A percentile compares a stretch with the other conserved stretches of the same genome.
phyloP scores from a whole-genome alignment of 2,888 invertebrate genomes.

The Temnothorax rugatulus region DNA sequence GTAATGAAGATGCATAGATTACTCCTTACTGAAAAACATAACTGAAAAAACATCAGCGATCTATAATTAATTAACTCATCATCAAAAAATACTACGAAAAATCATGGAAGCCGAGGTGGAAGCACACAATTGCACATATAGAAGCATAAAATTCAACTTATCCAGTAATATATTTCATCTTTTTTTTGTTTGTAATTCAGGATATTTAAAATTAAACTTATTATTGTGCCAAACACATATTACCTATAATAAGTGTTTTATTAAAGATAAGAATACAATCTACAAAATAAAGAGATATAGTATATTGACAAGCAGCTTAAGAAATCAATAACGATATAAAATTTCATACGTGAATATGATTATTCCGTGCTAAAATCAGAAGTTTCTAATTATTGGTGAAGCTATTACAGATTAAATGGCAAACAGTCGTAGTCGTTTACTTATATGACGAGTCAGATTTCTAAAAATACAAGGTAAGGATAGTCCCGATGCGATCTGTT shows the following conservation, averaged over 20 bases:
- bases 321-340: conserved; percentile 1
- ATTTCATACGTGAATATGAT: neutral
- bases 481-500: neutral
- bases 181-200: neutral
- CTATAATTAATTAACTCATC: conserved; percentile 26
- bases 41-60: neutral
- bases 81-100: neutral
- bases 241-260: neutral
- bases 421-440: neutral
- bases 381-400: neutral
- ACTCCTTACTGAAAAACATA: neutral
- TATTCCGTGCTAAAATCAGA: neutral
- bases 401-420: neutral
- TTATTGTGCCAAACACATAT: neutral
- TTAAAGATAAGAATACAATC: neutral
- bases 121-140: neutral
- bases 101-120: no score
- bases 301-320: neutral
- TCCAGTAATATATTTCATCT: neutral
- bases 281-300: neutral
- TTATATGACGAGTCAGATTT: neutral
- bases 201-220: neutral
- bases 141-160: neutral
- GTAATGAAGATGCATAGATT: neutral
- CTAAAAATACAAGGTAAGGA: neutral